These are phyloP conservation scores for Percina caprodes DNA, from an alignment of 2,113 vertebrate genomes.

Conservation along the genomic window DNA sequence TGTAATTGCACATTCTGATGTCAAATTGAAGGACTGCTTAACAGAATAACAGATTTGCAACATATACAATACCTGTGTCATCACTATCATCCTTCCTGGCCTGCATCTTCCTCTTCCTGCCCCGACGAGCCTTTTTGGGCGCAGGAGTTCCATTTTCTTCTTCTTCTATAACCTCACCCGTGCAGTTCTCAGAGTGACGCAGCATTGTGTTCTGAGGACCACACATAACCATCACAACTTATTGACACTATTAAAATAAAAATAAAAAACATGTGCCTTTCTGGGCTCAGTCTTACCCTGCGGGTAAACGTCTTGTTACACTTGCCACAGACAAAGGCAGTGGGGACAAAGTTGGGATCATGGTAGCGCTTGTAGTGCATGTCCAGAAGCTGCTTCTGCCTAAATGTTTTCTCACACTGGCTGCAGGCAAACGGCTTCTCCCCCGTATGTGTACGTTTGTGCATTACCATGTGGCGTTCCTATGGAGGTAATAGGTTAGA, in stretches of 20 bases:
- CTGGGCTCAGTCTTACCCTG: slow-evolving; percentile 76
- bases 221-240: background rate
- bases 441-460: slow-evolving; percentile 96
- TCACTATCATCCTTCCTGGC: slow-evolving; percentile 89
- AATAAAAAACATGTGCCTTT: no score
- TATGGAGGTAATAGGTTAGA: slow-evolving; percentile 50
- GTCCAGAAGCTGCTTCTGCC: slow-evolving; percentile 98
- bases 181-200: slow-evolving; percentile 94
- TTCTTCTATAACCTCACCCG: slow-evolving; percentile 86
- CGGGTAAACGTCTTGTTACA: slow-evolving; percentile 92
- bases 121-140: slow-evolving; percentile 91
- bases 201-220: slow-evolving; percentile 95
- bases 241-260: background rate
- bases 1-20: background rate
- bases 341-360: slow-evolving; percentile 95
- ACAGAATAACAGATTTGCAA: background rate
- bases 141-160: slow-evolving; percentile 88
- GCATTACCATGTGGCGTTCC: slow-evolving; percentile 99
- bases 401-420: slow-evolving; percentile 98
- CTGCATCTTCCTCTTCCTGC: slow-evolving; percentile 97
- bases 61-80: slow-evolving; percentile 57
- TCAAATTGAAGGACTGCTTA: background rate
- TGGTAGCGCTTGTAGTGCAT: slow-evolving; percentile 99
- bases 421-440: slow-evolving; percentile 98
- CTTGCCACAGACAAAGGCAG: slow-evolving; percentile 91